Base-by-base conservation (phyloP, 2,888 invertebrate species). In the Papilio gigon region DNA sequence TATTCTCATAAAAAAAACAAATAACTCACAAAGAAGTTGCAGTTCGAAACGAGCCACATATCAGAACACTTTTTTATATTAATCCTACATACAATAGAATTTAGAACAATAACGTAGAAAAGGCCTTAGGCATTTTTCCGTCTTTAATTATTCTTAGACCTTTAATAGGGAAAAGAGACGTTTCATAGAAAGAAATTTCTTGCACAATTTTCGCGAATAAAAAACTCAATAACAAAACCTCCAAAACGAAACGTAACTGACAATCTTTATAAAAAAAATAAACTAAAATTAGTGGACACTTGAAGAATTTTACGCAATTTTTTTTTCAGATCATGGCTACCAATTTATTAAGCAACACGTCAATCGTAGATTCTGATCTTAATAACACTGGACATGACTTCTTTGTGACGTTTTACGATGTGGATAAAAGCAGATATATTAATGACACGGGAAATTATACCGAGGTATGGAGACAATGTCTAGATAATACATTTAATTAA, bases 321-420 rank as follows among this genome's bases (percentile, higher is more conserved):
- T 56, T 33, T 30, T 35, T 42, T 22, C 66, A 66, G 66, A 35
- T 33, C 22, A 59, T 66, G 47, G 22, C n/a, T 2, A 20, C 27
- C 8, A 17, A 22, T 17, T 17, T 50, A 1, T 17, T 37, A 20
- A 50, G 27, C 37, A 20, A 47, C 22, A 5, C 42, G 3, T 56
- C 37, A 11, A 25, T 14, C 44, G 22, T 33, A 4, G 33, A 50
- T 4, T 35, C 47, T 27, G 27, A 4, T 27, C 47, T 47, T 12
- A 64, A 68, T 59, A n/a, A 17, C n/a, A 59, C 58, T 17, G 17
- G 37, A 25, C 25, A 58, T 5, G 80, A 77, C 72, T 81, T 81
- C 77, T 86, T 79, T 74, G 78, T 87, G 74, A 88, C 89, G 0
- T 82, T 84, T 72, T 84, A 74, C 74, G 84, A 89, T 66, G 87